Conservation (phyloP, 1,140 invertebrate genomes). For the Sogatella furcifera region DNA sequence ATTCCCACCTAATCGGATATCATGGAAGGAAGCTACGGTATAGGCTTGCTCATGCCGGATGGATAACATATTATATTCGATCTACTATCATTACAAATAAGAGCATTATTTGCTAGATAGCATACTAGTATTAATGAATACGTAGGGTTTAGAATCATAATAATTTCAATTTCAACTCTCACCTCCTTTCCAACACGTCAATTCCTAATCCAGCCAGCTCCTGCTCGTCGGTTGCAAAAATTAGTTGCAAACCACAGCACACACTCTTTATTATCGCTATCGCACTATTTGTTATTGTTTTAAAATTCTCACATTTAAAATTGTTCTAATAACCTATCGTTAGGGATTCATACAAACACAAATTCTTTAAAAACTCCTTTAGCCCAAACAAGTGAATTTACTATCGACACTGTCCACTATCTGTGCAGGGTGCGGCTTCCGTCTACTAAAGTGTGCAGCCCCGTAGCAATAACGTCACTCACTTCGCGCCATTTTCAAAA, state of each 20-base stretch:
- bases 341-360: constrained; percentile 21
- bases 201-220: constrained; percentile 20
- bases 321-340: constrained; percentile 10
- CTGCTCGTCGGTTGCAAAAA: constrained; percentile 16
- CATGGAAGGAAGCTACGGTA: too few relatives aligned
- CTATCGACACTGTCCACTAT: constrained; percentile 16
- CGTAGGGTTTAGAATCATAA: too few relatives aligned
- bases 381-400: constrained; percentile 14
- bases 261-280: constrained; percentile 5
- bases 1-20: too few relatives aligned
- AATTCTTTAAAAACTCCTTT: constrained; percentile 12
- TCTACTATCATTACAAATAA: too few relatives aligned
- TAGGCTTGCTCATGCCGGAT: too few relatives aligned
- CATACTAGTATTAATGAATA: too few relatives aligned
- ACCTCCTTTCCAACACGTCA: constrained; percentile 17
- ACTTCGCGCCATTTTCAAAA: constrained; percentile 14
- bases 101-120: too few relatives aligned
- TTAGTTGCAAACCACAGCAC: constrained; percentile 13
- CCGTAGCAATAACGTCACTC: constrained; percentile 25
- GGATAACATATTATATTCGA: too few relatives aligned
- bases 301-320: constrained; percentile 22
- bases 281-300: constrained; percentile 3
- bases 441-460: constrained; percentile 25
- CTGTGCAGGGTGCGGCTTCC: constrained; percentile 26
- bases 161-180: not conserved